phyloP scores from a whole-genome alignment of 2,888 invertebrate genomes.

The Melikaiella ostensackeni region DNA sequence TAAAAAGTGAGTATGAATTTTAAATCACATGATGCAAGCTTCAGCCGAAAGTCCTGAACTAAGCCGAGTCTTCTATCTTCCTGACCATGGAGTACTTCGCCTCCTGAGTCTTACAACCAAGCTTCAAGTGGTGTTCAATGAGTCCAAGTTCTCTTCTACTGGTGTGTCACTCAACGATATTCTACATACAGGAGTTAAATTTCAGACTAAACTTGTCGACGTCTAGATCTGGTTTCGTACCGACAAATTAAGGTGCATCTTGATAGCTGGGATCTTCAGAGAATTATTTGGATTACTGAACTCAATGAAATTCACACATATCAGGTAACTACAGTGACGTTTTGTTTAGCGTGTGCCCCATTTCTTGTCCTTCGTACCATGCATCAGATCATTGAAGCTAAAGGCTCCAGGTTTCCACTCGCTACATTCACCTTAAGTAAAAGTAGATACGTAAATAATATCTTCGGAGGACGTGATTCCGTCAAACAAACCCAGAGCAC shows the following conservation, averaged over 20 bases:
- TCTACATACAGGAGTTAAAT: constrained; percentile 55
- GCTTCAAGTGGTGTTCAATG: constrained; percentile 37
- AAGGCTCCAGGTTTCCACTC: too few relatives aligned
- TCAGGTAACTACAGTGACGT: too few relatives aligned
- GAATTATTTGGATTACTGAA: constrained; percentile 60
- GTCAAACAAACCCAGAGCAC: neutral
- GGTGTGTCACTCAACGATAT: constrained; percentile 10
- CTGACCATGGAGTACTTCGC: too few relatives aligned
- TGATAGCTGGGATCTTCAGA: constrained; percentile 55
- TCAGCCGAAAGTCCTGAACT: too few relatives aligned
- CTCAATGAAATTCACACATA: too few relatives aligned
- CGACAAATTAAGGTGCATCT: constrained; percentile 24
- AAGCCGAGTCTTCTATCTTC: too few relatives aligned
- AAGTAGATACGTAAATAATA: constrained; percentile 1
- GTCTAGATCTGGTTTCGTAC: too few relatives aligned
- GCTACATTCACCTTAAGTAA: constrained; percentile 1
- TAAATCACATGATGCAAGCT: neutral
- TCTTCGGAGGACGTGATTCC: neutral
- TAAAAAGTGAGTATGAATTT: constrained; percentile 51
- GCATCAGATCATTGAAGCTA: too few relatives aligned
- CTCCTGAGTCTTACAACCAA: too few relatives aligned
- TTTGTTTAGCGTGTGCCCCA: too few relatives aligned
- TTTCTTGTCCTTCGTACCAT: too few relatives aligned
- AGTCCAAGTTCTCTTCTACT: constrained; percentile 44
- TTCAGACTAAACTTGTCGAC: too few relatives aligned